These are phyloP conservation scores for Cataglyphis rosenhaueri DNA, from an alignment of 2,888 invertebrate genomes.

Conservation along the genomic window DNA sequence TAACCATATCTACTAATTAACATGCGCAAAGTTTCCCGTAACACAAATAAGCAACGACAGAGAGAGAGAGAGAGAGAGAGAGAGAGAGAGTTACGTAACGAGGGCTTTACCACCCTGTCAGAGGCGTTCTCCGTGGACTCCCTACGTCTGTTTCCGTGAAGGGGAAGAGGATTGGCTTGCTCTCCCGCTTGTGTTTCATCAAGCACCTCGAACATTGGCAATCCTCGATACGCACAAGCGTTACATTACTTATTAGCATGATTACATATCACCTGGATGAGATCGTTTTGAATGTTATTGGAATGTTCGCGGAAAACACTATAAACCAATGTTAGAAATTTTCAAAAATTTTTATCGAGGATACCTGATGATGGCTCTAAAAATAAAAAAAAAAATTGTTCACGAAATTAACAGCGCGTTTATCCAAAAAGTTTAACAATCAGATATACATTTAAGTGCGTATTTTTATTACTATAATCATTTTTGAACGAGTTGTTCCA, in stretches of 20 bases:
- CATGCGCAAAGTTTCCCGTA: slow-evolving; percentile 71
- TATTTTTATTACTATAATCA: background rate
- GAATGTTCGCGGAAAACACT: background rate
- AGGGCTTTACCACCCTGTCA: slow-evolving; percentile 65
- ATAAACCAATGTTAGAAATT: too few relatives aligned
- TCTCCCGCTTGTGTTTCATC: slow-evolving; percentile 20
- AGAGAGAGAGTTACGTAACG: slow-evolving; percentile 66
- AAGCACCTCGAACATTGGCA: slow-evolving; percentile 1
- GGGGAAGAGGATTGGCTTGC: background rate
- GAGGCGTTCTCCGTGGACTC: slow-evolving; percentile 47
- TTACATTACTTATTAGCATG: slow-evolving; percentile 66
- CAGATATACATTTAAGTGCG: background rate
- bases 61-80: slow-evolving; percentile 4
- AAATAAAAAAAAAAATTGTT: background rate
- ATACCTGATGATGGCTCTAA: background rate
- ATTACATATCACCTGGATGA: slow-evolving; percentile 54
- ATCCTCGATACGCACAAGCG: slow-evolving; percentile 45
- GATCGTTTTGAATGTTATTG: slow-evolving; percentile 44
- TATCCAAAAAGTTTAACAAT: background rate
- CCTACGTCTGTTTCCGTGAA: slow-evolving; percentile 28
- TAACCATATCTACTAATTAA: slow-evolving; percentile 74
- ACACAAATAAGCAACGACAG: slow-evolving; percentile 72
- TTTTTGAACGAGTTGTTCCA: background rate
- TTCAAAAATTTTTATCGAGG: background rate
- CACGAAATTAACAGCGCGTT: background rate